These are phyloP conservation scores for Idaea biselata DNA, from an alignment of 2,888 invertebrate genomes.

Conservation along the genomic window DNA sequence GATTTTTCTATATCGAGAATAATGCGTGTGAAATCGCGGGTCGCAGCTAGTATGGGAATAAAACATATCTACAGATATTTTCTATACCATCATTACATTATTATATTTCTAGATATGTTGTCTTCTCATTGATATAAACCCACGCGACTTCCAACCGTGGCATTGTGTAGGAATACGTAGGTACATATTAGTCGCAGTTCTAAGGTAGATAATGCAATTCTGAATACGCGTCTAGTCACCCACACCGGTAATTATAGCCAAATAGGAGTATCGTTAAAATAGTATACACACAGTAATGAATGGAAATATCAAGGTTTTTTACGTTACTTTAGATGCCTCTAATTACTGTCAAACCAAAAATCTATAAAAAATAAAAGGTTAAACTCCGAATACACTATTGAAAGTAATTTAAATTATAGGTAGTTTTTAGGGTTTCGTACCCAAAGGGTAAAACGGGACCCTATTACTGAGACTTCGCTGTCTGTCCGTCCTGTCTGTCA, in stretches of 20 bases:
- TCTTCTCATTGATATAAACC: not conserved
- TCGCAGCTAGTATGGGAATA: too few species aligned
- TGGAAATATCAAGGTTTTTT: not conserved
- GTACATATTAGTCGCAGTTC: not conserved
- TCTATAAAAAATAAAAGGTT: too few species aligned
- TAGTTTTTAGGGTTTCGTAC: too few species aligned
- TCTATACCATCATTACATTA: not conserved
- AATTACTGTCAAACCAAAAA: not conserved
- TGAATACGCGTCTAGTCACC: not conserved
- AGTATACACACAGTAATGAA: not conserved
- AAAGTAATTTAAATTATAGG: too few species aligned
- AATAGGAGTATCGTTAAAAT: not conserved
- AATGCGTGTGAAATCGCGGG: too few species aligned
- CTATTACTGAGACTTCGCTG: too few species aligned
- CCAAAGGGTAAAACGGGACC: too few species aligned
- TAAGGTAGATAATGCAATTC: not conserved
- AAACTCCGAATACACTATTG: too few species aligned
- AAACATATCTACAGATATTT: not conserved
- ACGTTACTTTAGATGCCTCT: not conserved
- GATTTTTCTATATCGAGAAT: too few species aligned
- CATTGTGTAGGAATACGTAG: not conserved
- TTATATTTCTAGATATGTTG: not conserved
- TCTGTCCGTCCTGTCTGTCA: too few species aligned
- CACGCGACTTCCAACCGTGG: conserved; percentile 1
- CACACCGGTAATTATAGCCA: not conserved